A percentile compares a stretch with the other conserved stretches of the same genome.
Conservation (phyloP, 2,888 invertebrate genomes). For the Phaonia tiefii region DNA sequence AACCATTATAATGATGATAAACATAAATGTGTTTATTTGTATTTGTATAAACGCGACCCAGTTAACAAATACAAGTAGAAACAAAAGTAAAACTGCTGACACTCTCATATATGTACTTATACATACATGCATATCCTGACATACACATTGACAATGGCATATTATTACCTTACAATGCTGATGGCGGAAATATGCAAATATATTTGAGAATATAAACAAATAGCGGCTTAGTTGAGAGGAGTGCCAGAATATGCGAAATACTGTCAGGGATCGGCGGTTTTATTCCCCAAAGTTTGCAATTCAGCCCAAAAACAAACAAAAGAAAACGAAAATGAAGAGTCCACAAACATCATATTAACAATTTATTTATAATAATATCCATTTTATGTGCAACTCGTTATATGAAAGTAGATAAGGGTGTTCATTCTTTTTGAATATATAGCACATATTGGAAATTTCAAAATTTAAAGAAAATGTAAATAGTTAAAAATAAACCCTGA, state of each 20-base stretch:
- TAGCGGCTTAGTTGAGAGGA: background rate
- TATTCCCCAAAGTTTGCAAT: conserved; percentile 5
- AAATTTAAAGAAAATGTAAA: no score
- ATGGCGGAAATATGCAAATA: conserved; percentile 65
- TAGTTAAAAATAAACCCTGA: no score
- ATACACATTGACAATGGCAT: background rate
- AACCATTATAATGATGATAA: conserved; percentile 48
- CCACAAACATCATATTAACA: conserved; percentile 57
- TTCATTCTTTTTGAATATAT: no score
- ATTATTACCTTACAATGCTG: conserved; percentile 38
- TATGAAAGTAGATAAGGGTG: no score
- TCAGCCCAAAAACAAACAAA: conserved; percentile 19
- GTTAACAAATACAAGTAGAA: conserved; percentile 9
- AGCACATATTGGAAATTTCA: no score
- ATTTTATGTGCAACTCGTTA: conserved; percentile 20
- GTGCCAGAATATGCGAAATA: background rate
- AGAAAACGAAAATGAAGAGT: conserved; percentile 42
- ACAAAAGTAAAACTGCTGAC: no score
- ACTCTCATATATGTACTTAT: background rate
- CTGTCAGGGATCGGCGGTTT: conserved; percentile 41
- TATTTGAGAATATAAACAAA: conserved; percentile 32
- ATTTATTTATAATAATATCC: conserved; percentile 59
- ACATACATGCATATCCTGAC: conserved; percentile 13
- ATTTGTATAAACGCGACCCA: conserved; percentile 14
- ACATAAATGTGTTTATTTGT: conserved; percentile 20